Base-by-base conservation (phyloP, 2,113 vertebrate species). In the Chinchilla lanigera region DNA sequence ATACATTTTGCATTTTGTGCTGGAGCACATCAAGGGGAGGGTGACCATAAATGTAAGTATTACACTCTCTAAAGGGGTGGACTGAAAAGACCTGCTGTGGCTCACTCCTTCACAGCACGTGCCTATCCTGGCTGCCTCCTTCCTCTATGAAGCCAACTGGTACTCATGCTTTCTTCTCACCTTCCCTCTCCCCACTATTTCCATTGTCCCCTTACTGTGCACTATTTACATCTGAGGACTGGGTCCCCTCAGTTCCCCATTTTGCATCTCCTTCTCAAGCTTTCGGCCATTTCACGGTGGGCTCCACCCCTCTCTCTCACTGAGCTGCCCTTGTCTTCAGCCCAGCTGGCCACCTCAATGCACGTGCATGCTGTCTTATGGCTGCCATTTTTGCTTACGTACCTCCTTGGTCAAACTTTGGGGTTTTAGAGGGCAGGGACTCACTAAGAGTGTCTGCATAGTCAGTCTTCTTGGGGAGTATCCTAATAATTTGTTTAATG, bases 191-290 rank as follows among this genome's bases (percentile, higher is more conserved):
- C 16, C 87, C 7, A 3, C 10, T 7, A 41, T 26, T 61, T 75
- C 12, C 56, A 41, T 35, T n/a, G 92, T 28, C 7, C 83, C 9
- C n/a, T 80, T 65, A 14, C 9, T 88, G 22, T n/a, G 85, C 22
- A 12, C 4, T 84, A 11, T 47, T 86, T 89, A 41, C n/a, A 61
- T 80, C 63, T 82, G 17, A 89, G 44, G 75, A 88, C 7, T 58
- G 0, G 19, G 3, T 52, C n/a, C 52, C 22, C 61, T 50, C 7
- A 6, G 47, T 17, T 58, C 26, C 2, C 1, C 26, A 35, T 10
- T 9, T 47, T 56, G 20, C 7, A 56, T 4, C 1, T 54, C 38
- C 7, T 63, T 47, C 41, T 10, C 13, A 50, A 71, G 38, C 0
- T 58, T 60, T 80, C 30, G 78, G 0, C 28, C 5, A 0, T 50